phyloP scores from a whole-genome alignment of 1,140 invertebrate genomes.

The Drosophila orosa region DNA sequence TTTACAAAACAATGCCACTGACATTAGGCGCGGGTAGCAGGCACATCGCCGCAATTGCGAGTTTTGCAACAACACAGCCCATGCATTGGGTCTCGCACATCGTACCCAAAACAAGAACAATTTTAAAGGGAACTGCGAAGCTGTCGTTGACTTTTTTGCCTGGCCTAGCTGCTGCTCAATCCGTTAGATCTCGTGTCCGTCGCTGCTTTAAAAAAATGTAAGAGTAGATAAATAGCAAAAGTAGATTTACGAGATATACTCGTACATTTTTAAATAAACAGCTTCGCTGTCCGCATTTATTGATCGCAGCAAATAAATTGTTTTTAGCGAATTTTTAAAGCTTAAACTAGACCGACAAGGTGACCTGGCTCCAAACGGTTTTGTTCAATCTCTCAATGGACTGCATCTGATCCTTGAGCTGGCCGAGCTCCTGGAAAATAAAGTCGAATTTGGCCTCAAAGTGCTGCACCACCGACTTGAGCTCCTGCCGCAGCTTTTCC shows the following conservation, averaged over 20 bases:
- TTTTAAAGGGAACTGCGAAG: no score
- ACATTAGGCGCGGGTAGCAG: no score
- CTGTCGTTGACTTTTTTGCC: no score
- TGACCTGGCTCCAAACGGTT: constrained; percentile 65
- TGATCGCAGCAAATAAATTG: constrained; percentile 5
- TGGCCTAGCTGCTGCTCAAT: no score
- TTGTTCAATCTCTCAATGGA: constrained; percentile 59
- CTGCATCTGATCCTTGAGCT: constrained; percentile 54
- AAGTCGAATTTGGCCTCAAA: constrained; percentile 68
- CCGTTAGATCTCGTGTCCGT: no score
- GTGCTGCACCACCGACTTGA: constrained; percentile 65
- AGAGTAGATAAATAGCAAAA: background rate
- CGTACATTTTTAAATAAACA: background rate
- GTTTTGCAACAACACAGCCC: no score
- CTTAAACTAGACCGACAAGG: constrained; percentile 49
- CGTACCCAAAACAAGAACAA: no score
- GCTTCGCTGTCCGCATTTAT: background rate
- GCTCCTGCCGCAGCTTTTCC: constrained; percentile 54
- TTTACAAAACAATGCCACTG: no score
- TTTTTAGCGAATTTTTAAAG: background rate
- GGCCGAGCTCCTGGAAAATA: constrained; percentile 24
- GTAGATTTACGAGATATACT: background rate
- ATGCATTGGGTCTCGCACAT: no score
- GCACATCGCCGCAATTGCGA: no score
- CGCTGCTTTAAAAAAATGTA: no score